Evolutionary conservation across 2,113 vertebrate species (phyloP).

Genomic region (Ophiodon elongatus): DNA sequence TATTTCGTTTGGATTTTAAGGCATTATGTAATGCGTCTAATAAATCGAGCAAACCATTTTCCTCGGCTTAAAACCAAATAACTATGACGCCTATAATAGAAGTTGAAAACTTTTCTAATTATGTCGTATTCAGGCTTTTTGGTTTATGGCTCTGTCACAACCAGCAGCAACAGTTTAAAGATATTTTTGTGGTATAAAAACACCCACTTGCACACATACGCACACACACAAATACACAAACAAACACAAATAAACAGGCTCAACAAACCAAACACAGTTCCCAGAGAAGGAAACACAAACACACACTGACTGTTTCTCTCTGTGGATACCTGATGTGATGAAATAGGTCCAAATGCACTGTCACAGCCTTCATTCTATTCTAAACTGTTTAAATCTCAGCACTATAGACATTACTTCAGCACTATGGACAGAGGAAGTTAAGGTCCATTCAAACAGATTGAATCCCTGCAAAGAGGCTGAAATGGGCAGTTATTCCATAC

Average conservation of each 20-base stretch:
- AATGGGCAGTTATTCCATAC: conserved; percentile 37
- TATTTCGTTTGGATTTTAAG: background rate
- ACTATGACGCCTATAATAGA: background rate
- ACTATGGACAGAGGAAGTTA: conserved; percentile 47
- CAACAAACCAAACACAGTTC: conserved; percentile 67
- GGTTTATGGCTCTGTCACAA: conserved; percentile 44
- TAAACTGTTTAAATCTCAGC: conserved; percentile 1
- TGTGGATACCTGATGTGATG: conserved; percentile 42
- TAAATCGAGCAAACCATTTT: background rate
- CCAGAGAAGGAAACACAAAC: conserved; percentile 59
- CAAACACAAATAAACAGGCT: conserved; percentile 62
- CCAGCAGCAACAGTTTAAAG: conserved; percentile 53
- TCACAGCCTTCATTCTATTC: conserved; percentile 20
- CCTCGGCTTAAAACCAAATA: conserved; percentile 6
- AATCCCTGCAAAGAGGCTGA: conserved; percentile 41
- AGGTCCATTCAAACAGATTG: conserved; percentile 34
- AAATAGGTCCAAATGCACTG: conserved; percentile 41
- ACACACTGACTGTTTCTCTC: conserved; percentile 65
- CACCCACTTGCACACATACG: conserved; percentile 33
- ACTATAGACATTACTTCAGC: conserved; percentile 16
- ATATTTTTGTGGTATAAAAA: conserved; percentile 48
- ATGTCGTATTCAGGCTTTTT: conserved; percentile 10
- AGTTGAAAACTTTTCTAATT: conserved; percentile 22
- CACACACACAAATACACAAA: conserved; percentile 48
- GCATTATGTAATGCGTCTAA: background rate